A percentile compares a stretch with the other conserved stretches of the same genome.
phyloP scores from a whole-genome alignment of 1,140 invertebrate genomes.

The Aleiodes sp. region DNA sequence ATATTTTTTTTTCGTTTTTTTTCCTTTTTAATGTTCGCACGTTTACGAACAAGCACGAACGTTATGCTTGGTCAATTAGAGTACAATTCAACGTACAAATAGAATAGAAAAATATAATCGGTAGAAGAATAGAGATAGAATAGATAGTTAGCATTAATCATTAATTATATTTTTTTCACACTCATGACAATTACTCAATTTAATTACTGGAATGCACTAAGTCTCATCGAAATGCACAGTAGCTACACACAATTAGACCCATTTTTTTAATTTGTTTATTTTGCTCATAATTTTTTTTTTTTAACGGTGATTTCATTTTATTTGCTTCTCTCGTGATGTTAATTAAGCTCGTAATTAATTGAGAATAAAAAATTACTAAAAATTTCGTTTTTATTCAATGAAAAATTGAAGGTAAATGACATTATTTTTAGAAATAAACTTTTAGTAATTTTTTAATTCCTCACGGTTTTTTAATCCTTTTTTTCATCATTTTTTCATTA shows the following conservation, averaged over 20 bases:
- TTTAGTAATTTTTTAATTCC: no score
- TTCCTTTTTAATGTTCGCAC: constrained; percentile 30
- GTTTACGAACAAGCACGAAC: constrained; percentile 50
- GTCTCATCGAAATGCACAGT: constrained; percentile 37
- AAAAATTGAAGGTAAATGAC: no score
- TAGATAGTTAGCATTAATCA: constrained; percentile 62
- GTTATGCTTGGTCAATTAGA: constrained; percentile 56
- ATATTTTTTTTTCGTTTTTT: constrained; percentile 22
- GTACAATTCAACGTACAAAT: constrained; percentile 67
- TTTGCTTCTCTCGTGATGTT: no score
- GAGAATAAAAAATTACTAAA: no score
- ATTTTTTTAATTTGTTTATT: constrained; percentile 6
- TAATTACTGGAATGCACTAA: constrained; percentile 42
- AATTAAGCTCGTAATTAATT: no score
- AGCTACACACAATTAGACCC: neutral
- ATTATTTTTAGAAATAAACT: no score
- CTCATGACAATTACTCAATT: constrained; percentile 40
- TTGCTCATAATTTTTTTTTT: constrained; percentile 10
- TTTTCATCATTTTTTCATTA: no score
- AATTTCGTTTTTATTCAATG: no score
- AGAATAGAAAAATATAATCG: constrained; percentile 68
- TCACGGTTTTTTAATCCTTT: no score
- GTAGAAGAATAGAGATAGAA: constrained; percentile 67
- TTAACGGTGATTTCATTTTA: neutral
- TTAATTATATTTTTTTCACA: constrained; percentile 40